Conservation (phyloP, 2,113 vertebrate genomes). For the Vireo altiloquus region DNA sequence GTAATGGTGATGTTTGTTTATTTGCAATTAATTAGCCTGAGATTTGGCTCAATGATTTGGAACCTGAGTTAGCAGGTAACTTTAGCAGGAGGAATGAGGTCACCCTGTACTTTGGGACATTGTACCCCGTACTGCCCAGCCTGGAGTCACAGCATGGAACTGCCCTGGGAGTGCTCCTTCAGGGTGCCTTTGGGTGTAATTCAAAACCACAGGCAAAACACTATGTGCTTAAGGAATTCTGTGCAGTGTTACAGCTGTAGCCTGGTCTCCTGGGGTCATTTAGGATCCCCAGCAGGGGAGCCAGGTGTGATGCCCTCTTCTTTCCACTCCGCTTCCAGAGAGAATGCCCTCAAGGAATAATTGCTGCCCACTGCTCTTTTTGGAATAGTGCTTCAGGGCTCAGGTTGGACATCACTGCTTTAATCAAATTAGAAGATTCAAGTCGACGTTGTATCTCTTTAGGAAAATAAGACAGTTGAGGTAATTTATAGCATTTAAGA, state of each 20-base stretch:
- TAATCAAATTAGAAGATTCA: background rate
- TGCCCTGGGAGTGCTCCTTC: background rate
- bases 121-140: rapidly evolving
- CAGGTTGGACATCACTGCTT: background rate
- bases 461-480: background rate
- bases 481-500: background rate
- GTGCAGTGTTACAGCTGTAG: background rate
- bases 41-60: background rate
- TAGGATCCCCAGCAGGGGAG: background rate
- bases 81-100: background rate
- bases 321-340: background rate
- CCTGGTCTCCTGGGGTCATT: background rate
- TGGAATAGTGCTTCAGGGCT: background rate
- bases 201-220: background rate
- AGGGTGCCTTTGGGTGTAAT: background rate
- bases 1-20: background rate
- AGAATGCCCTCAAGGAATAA: background rate
- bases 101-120: background rate
- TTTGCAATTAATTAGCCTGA: slow-evolving; percentile 27
- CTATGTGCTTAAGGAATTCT: background rate
- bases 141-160: background rate
- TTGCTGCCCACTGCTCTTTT: background rate
- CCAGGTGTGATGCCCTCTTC: background rate
- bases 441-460: background rate
- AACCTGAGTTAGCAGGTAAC: background rate